phyloP scores from a whole-genome alignment of 2,113 vertebrate genomes.

The Sisor rabdophorus region DNA sequence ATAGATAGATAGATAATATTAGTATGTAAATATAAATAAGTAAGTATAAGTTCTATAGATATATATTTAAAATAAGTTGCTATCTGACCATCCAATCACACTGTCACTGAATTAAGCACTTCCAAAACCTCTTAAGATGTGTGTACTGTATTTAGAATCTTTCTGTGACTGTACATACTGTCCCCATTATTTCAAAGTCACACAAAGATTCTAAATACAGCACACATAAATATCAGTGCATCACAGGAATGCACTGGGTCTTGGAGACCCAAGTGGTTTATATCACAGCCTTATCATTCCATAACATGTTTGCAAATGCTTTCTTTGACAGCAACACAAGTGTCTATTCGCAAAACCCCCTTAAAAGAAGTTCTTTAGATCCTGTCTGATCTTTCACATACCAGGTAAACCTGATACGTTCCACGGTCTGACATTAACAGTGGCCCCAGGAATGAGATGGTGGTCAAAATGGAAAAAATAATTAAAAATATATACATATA shows the following conservation, averaged over 20 bases:
- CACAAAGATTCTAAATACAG: not conserved
- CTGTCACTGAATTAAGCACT: no score
- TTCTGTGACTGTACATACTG: no score
- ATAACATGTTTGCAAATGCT: slow-evolving; percentile 54
- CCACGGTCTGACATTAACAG: slow-evolving; percentile 40
- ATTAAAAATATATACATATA: not conserved
- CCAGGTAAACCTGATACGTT: not conserved
- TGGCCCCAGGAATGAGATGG: slow-evolving; percentile 17
- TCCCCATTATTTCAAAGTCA: no score
- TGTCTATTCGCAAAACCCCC: slow-evolving; percentile 35
- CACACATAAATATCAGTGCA: slow-evolving; percentile 35
- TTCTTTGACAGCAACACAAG: slow-evolving; percentile 50
- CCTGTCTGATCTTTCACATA: slow-evolving; percentile 23
- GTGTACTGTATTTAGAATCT: no score
- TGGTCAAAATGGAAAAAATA: slow-evolving; percentile 14
- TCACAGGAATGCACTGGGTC: slow-evolving; percentile 31
- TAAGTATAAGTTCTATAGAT: no score
- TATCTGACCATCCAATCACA: no score
- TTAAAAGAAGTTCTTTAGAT: slow-evolving; percentile 8
- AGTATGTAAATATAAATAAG: no score
- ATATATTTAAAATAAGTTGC: no score
- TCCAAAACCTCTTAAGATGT: no score
- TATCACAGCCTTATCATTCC: slow-evolving; percentile 63
- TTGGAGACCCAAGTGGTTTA: slow-evolving; percentile 51
- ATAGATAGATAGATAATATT: no score